Evolutionary conservation across 2,888 invertebrate genomes (phyloP).

Genomic region (Drosophila fungiperda): DNA sequence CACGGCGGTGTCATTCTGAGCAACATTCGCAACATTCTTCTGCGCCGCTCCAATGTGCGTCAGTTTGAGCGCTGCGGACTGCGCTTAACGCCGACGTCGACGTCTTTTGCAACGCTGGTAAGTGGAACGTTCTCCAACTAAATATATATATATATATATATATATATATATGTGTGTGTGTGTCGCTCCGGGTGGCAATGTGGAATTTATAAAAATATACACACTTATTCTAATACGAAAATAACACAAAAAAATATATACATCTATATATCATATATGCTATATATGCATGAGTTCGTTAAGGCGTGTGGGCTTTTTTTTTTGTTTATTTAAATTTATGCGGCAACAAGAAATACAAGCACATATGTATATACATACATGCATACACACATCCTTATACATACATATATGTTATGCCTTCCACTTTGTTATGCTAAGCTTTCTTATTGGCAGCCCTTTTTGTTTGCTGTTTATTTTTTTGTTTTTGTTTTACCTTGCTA

Average conservation of each 20-base stretch:
- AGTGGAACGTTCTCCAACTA: constrained; percentile 53
- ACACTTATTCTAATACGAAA: constrained; percentile 41
- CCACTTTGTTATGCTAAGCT: constrained; percentile 34
- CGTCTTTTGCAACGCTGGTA: constrained; percentile 68
- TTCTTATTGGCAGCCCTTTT: constrained; percentile 26
- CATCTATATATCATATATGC: constrained; percentile 6
- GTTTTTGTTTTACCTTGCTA: constrained; percentile 29
- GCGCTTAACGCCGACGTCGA: constrained; percentile 77
- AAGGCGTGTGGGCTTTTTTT: constrained; percentile 47
- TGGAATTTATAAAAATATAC: constrained; percentile 60
- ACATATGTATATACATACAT: neutral
- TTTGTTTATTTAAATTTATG: constrained; percentile 68
- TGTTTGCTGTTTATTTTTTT: constrained; percentile 21
- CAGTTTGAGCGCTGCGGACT: constrained; percentile 81
- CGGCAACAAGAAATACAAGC: constrained; percentile 22
- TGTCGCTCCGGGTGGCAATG: constrained; percentile 53
- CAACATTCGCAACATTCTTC: constrained; percentile 87
- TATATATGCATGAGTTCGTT: constrained; percentile 32
- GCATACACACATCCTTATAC: constrained; percentile 5
- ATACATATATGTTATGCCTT: constrained; percentile 14
- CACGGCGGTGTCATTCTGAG: constrained; percentile 86
- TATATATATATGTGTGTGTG: neutral
- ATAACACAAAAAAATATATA: constrained; percentile 14
- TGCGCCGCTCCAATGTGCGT: constrained; percentile 86
- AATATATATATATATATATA: neutral